A percentile compares a stretch with the other conserved stretches of the same genome.
These are phyloP conservation scores for Phorcus lineatus DNA, from an alignment of 2,888 invertebrate genomes.

Conservation along the genomic window DNA sequence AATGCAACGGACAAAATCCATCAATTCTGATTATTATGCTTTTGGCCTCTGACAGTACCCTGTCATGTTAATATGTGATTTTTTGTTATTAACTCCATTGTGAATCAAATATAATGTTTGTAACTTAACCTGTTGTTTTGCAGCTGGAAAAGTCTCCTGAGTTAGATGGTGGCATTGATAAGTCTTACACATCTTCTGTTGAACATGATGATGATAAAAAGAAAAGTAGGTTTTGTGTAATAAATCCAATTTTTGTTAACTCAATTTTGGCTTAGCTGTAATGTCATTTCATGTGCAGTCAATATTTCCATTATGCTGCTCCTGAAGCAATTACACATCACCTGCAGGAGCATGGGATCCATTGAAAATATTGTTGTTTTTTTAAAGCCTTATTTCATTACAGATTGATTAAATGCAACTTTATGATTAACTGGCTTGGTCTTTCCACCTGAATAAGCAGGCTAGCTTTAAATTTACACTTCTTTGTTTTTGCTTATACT, in stretches of 20 bases:
- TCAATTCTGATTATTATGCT: no score
- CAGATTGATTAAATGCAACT: no score
- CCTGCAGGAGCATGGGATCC: no score
- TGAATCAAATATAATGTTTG: background rate
- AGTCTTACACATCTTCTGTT: background rate
- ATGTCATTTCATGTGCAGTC: background rate
- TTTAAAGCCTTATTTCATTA: background rate
- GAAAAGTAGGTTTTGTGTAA: background rate
- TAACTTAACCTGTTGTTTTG: background rate
- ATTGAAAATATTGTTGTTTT: background rate
- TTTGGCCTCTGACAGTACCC: no score
- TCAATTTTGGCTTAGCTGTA: no score
- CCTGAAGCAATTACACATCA: no score
- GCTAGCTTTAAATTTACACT: background rate
- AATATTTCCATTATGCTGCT: no score
- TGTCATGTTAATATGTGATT: no score
- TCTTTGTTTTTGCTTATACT: no score
- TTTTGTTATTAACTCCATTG: background rate
- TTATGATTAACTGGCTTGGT: no score
- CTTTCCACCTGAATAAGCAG: background rate
- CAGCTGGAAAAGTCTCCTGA: background rate
- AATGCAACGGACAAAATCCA: no score
- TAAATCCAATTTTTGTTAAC: no score
- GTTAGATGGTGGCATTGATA: background rate
- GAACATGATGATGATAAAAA: background rate